Evolutionary conservation across 2,888 invertebrate genomes (phyloP), one percentile per base, ranked within the genome.

Genomic region (Acleris laterana): DNA sequence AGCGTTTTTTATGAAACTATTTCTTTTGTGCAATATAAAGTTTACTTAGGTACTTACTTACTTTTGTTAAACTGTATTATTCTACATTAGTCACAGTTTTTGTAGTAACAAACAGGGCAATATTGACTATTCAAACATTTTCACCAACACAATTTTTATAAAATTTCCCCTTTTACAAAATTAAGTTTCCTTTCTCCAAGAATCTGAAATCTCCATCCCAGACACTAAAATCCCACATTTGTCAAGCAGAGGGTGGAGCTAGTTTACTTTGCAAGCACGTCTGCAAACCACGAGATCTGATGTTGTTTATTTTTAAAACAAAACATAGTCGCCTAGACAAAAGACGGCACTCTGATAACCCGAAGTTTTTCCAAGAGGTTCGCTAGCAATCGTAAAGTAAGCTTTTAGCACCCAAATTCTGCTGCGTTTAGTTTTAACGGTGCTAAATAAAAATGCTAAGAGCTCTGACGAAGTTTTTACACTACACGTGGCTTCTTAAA

Each of bases 271-370:
- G 49, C 64, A 42, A 64, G 64, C 64, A 64, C 64, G 64, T 60
- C 60, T 55, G 42, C 49, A 51, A 38, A 55, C 53, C 55, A 42
- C 28, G 53, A 64, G 48, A 64, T 55, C 49, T 53, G 49, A 64
- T 60, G 64, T 64, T 64, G 48, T 64, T 64, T 64, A 64, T 64
- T 60, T 57, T 60, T 64, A 46, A 64, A 50, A 64, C 64, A 64
- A 64, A 64, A 59, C 64, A 60, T 42, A 42, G 52, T 60, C 64
- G 59, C 64, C 42, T 59, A 64, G 59, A 64, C 53, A 59, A 53
- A 42, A 64, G 32, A 48, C 5, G 32, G 57, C 22, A n/a, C 5
- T 19, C 53, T 64, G 59, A 53, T 60, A 60, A 55, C 53, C 42
- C 28, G 11, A 55, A 28, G 46, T 60, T 53, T 20, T 49, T 25